These are phyloP conservation scores for Spondyliosoma cantharus DNA, from an alignment of 2,797 vertebrate species.

Conservation along the genomic window DNA sequence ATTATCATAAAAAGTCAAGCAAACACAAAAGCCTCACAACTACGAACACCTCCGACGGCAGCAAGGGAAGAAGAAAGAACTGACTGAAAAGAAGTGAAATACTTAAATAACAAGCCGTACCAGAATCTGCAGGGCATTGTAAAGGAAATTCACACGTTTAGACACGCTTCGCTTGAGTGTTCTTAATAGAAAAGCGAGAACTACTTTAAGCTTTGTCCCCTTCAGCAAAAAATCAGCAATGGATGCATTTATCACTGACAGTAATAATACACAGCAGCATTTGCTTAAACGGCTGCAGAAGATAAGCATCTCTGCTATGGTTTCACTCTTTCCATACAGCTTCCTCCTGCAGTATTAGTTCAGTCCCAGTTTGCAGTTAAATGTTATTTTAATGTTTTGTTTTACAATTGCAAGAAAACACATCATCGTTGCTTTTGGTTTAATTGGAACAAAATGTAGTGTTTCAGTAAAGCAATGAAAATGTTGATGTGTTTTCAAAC, in stretches of 20 bases:
- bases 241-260: constrained; percentile 42
- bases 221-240: constrained; percentile 24
- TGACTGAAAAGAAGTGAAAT: neutral
- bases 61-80: neutral
- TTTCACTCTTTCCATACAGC: constrained; percentile 8
- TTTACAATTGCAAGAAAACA: neutral
- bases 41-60: neutral
- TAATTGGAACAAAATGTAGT: constrained; percentile 10
- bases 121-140: constrained; percentile 18
- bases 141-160: constrained; percentile 29
- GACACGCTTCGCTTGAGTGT: constrained; percentile 8
- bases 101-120: constrained; percentile 27
- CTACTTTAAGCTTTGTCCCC: constrained; percentile 38
- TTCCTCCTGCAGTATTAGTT: neutral
- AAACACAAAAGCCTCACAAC: neutral
- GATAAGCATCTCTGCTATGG: constrained; percentile 9
- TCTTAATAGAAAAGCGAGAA: constrained; percentile 8
- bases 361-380: neutral
- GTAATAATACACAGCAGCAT: constrained; percentile 29
- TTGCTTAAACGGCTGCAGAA: constrained; percentile 20
- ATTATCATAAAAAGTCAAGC: constrained; percentile 40
- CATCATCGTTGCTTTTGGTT: neutral
- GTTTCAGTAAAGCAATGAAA: neutral
- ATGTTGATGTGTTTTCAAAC: neutral
- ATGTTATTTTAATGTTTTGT: constrained; percentile 6